Evolutionary conservation across 2,113 vertebrate genomes (phyloP).

Genomic region (Gobio gobio): DNA sequence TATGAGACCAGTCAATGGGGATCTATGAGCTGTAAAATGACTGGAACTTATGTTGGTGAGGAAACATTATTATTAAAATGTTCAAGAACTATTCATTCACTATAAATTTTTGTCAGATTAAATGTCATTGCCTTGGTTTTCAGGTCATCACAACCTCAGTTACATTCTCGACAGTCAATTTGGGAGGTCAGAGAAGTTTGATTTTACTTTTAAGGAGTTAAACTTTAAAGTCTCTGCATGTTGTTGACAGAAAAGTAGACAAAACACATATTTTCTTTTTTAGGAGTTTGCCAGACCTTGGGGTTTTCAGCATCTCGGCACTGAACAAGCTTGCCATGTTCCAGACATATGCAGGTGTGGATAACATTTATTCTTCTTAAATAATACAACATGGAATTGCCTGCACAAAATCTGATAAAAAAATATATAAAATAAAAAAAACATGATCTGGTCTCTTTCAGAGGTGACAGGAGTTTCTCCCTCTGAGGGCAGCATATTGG

Average conservation of each 20-base stretch:
- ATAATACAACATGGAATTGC: neutral
- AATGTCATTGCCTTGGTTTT: constrained; percentile 38
- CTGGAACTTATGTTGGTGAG: constrained; percentile 84
- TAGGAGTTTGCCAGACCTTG: constrained; percentile 75
- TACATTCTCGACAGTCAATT: constrained; percentile 80
- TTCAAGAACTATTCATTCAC: neutral
- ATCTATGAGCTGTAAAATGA: constrained; percentile 78
- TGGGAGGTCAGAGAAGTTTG: constrained; percentile 78
- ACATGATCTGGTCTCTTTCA: constrained; percentile 51
- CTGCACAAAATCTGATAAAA: neutral
- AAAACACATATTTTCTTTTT: constrained; percentile 24
- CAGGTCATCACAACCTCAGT: constrained; percentile 86
- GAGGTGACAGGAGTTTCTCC: constrained; percentile 80
- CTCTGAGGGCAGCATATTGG: constrained; percentile 75
- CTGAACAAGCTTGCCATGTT: constrained; percentile 81
- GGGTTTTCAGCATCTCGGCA: constrained; percentile 71
- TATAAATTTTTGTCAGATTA: neutral
- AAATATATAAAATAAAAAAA: no score
- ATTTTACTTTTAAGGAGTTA: neutral
- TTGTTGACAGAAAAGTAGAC: neutral
- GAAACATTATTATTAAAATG: neutral
- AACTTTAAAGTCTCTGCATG: neutral
- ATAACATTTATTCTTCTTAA: neutral
- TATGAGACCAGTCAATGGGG: constrained; percentile 62
- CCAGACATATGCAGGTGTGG: constrained; percentile 83